Evolutionary conservation across 2,888 invertebrate species (phyloP), one percentile per base, ranked within the genome.

Genomic region (Dione vanillae): DNA sequence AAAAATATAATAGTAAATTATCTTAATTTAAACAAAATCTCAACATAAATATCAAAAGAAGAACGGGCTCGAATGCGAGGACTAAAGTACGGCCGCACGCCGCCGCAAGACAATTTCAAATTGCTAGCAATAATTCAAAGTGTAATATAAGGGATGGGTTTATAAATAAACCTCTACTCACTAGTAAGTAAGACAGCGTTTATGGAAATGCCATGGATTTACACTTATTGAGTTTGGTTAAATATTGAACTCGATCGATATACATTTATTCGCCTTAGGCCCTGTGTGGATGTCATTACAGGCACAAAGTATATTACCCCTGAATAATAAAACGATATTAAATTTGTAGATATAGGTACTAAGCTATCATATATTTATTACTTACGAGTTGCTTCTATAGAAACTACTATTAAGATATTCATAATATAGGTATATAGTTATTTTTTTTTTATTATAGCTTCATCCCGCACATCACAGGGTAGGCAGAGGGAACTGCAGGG

Each of bases 91-190:
- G 76, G 72, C 74, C 71, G 75, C 73, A 73, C 75, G 74, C 72
- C 78, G 82, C 80, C 82, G 79, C 81, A 79, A 83, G 84, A 82
- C 83, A 83, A 79, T 79, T 80, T 81, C 80, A 80, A 82, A 83
- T 83, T 80, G 82, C 81, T 68, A 72, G 78, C 76, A 76, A 84
- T 84, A 84, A 82, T 80, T 84, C 81, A 82, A 77, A 74, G 64
- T 69, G 79, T 80, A 81, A 80, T 82, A 78, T 79, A 79, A 80
- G 78, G 79, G 81, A 81, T 82, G 77, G 74, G 77, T 80, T 78
- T 82, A 82, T 82, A 83, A 82, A 82, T 81, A 81, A 81, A 81
- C 78, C 76, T 72, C 76, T 74, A 74, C 73, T 74, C 78, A 77
- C 78, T 75, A 76, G 78, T 77, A 79, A 79, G 78, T 78, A 76